Conservation (phyloP, 2,888 invertebrate genomes). For the Aspidiotus rigidus region DNA sequence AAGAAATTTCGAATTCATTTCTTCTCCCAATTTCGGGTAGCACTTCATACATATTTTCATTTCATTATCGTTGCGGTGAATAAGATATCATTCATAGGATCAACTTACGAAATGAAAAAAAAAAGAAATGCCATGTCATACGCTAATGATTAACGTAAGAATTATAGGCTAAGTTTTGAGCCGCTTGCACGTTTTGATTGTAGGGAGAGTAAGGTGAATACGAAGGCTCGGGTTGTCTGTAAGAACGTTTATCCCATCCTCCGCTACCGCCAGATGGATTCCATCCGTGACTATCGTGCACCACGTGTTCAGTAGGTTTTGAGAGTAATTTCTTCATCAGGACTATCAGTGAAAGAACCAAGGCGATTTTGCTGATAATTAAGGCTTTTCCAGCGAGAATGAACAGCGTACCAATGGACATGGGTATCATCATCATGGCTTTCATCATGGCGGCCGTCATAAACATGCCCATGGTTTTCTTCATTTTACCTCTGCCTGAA, state of each 20-base stretch:
- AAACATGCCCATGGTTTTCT: slow-evolving; percentile 86
- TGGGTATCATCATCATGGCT: slow-evolving; percentile 68
- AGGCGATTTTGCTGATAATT: slow-evolving; percentile 69
- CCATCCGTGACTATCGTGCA: slow-evolving; percentile 49
- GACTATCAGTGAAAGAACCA: slow-evolving; percentile 70
- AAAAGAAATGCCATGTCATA: not conserved
- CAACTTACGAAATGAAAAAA: not conserved
- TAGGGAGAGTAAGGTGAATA: not conserved
- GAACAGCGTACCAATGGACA: slow-evolving; percentile 71
- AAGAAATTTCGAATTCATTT: too few species aligned
- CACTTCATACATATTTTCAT: too few species aligned
- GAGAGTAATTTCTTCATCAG: slow-evolving; percentile 70
- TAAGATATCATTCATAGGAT: too few species aligned
- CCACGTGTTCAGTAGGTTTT: slow-evolving; percentile 52
- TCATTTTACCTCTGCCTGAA: slow-evolving; percentile 72
- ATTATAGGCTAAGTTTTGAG: slow-evolving; percentile 34
- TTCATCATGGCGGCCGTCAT: slow-evolving; percentile 81
- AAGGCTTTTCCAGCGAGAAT: slow-evolving; percentile 76
- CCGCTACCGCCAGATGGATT: slow-evolving; percentile 43
- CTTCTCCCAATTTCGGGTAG: too few species aligned
- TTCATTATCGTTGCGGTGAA: too few species aligned
- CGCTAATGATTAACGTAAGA: slow-evolving; percentile 27
- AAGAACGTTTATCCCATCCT: slow-evolving; percentile 33
- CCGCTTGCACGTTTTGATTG: slow-evolving; percentile 22
- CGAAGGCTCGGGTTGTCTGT: slow-evolving; percentile 5